phyloP scores from a whole-genome alignment of 2,113 vertebrate genomes.

The Antechinus flavipes region DNA sequence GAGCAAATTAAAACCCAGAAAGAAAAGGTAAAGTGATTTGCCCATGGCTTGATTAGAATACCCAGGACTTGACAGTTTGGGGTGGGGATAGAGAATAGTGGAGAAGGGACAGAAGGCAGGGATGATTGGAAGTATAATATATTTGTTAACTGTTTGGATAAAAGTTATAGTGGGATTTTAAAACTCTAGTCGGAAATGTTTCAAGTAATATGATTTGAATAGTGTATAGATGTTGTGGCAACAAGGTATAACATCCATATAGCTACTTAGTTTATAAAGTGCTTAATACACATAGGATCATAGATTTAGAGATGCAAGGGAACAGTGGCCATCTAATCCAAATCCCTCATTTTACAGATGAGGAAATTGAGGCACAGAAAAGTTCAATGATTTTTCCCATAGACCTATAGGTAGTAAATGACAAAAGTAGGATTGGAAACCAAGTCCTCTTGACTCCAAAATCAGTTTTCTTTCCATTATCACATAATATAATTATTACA shows the following conservation, averaged over 20 bases:
- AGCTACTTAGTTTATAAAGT: neutral
- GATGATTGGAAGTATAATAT: neutral
- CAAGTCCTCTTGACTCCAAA: neutral
- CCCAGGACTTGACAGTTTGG: neutral
- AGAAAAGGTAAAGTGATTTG: neutral
- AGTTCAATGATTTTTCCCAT: neutral
- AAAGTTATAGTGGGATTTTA: neutral
- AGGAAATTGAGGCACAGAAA: neutral
- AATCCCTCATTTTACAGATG: neutral
- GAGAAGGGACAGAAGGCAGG: neutral
- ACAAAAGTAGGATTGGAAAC: neutral
- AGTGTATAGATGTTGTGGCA: neutral
- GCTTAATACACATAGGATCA: neutral
- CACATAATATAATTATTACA: neutral
- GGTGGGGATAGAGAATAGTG: accelerated
- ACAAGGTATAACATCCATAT: neutral
- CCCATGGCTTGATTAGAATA: neutral
- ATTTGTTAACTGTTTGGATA: neutral
- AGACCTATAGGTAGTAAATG: neutral
- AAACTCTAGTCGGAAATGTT: neutral
- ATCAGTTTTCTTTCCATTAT: neutral
- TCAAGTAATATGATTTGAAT: neutral
- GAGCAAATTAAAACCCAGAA: neutral
- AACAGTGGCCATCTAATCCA: neutral
- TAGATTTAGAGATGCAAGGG: neutral